Evolutionary conservation across 1,140 invertebrate genomes (phyloP).

Genomic region (Hyles vespertilio): DNA sequence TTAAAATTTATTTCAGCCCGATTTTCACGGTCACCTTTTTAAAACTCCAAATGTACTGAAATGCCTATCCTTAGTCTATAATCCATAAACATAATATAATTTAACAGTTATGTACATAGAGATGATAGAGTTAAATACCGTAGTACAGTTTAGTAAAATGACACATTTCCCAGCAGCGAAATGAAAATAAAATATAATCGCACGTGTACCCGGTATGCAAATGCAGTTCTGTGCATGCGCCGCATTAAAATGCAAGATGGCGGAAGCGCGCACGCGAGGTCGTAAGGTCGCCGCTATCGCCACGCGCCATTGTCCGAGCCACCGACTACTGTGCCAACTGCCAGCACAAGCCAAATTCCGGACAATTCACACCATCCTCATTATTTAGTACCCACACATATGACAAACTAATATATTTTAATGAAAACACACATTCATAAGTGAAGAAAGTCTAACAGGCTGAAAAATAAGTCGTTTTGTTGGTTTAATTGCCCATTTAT

Average conservation of each 20-base stretch:
- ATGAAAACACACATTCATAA: too few relatives aligned
- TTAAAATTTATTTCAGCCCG: too few relatives aligned
- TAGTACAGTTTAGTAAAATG: too few relatives aligned
- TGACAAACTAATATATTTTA: not conserved
- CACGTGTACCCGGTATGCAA: constrained; percentile 61
- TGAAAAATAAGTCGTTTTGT: not conserved
- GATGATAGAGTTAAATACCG: too few relatives aligned
- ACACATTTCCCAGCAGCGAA: constrained; percentile 14
- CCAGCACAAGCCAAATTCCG: not conserved
- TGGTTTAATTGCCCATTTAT: not conserved
- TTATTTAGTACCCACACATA: not conserved
- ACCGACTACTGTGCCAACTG: constrained; percentile 29
- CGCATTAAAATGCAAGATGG: constrained; percentile 71
- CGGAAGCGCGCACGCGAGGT: constrained; percentile 70
- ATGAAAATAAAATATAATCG: constrained; percentile 63
- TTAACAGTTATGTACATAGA: too few relatives aligned
- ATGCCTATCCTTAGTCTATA: too few relatives aligned
- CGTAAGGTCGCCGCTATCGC: constrained; percentile 54
- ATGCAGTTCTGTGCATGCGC: constrained; percentile 32
- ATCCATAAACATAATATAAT: too few relatives aligned
- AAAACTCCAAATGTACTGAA: too few relatives aligned
- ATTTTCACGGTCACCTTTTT: too few relatives aligned
- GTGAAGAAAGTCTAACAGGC: not conserved
- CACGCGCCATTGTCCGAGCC: constrained; percentile 69
- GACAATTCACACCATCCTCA: constrained; percentile 1